These are phyloP conservation scores for Catostylus mosaicus DNA, from an alignment of 30 jellyfish, hydroid and myxozoan species.

Conservation along the genomic window DNA sequence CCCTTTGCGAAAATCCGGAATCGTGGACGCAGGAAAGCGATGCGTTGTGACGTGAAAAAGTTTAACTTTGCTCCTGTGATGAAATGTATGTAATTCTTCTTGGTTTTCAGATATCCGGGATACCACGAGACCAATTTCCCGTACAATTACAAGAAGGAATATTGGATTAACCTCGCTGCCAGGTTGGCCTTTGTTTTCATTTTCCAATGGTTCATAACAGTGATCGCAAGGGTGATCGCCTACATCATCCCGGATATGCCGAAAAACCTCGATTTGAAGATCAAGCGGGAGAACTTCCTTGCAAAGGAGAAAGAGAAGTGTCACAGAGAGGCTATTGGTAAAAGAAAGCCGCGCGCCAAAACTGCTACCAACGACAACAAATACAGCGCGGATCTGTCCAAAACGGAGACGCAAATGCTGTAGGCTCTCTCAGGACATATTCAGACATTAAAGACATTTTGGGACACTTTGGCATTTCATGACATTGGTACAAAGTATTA, in stretches of 20 bases:
- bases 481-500: too few relatives aligned
- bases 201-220: constrained; percentile 92
- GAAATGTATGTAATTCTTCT: too few relatives aligned
- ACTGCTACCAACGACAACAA: constrained; percentile 12
- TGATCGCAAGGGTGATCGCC: constrained; percentile 70
- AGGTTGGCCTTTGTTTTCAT: constrained; percentile 93
- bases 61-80: too few relatives aligned
- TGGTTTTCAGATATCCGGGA: constrained; percentile 88
- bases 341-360: constrained; percentile 74
- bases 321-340: constrained; percentile 85
- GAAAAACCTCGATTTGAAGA: constrained; percentile 79
- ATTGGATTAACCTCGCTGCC: constrained; percentile 85
- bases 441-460: too few relatives aligned
- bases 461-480: too few relatives aligned
- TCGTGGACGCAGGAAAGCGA: too few relatives aligned
- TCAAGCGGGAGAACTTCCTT: constrained; percentile 89
- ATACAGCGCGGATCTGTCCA: constrained; percentile 39
- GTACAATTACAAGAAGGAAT: constrained; percentile 71
- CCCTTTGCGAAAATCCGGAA: too few relatives aligned
- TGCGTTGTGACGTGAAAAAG: too few relatives aligned
- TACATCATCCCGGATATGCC: constrained; percentile 95
- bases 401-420: constrained; percentile 70
- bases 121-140: constrained; percentile 75
- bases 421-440: constrained; percentile 2
- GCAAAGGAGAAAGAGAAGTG: constrained; percentile 72